Percentiles rank a stretch among this genome's conserved stretches.
Evolutionary conservation across 92 coral and sea anemone species (phyloP).

Genomic region (Diadumene lineata): DNA sequence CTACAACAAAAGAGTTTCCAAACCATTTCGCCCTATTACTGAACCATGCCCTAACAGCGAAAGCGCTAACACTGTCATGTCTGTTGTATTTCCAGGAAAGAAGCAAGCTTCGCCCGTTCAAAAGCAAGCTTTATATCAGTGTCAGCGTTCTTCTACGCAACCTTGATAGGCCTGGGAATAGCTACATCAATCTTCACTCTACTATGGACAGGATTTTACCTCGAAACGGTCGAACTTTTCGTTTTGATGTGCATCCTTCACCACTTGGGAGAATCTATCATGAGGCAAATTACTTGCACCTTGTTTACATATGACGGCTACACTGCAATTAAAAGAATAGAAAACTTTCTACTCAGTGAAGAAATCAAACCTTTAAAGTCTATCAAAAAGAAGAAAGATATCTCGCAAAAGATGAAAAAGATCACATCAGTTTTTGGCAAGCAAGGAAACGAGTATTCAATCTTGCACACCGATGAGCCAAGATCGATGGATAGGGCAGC

Average conservation of each 20-base stretch:
- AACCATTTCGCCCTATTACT: too few relatives aligned
- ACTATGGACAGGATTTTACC: background rate
- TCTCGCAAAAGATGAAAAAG: background rate
- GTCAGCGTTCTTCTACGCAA: background rate
- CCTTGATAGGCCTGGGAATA: background rate
- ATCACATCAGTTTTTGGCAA: background rate
- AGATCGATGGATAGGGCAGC: background rate
- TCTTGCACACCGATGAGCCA: background rate
- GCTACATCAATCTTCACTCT: background rate
- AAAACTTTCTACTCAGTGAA: background rate
- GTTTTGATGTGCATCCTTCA: background rate
- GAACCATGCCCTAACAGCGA: too few relatives aligned
- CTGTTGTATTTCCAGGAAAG: constrained; percentile 7
- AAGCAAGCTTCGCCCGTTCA: background rate
- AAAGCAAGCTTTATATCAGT: background rate
- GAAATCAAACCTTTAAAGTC: background rate
- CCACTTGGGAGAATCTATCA: background rate
- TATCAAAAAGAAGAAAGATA: background rate
- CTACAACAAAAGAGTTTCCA: too few relatives aligned
- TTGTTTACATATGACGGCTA: background rate
- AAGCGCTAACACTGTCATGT: too few relatives aligned
- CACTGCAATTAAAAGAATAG: background rate
- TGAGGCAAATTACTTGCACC: background rate
- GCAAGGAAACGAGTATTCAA: background rate
- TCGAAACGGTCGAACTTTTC: background rate